Base-by-base conservation (phyloP, 1,140 invertebrate genomes). In the Drosophila nebulosa region DNA sequence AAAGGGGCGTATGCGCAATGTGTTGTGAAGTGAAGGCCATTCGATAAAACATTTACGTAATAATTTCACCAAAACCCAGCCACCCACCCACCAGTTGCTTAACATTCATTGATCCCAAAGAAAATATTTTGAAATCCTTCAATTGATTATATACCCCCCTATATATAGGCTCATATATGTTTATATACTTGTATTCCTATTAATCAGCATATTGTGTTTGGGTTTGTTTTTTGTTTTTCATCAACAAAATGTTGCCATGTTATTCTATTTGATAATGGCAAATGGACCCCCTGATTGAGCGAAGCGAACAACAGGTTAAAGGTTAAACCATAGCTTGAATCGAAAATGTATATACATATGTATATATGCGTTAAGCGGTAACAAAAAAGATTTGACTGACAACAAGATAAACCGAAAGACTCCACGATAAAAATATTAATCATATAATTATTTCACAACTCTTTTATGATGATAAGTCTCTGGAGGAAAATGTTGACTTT, bases 1-100 rank as follows among this genome's bases (percentile, higher is more conserved):
- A 60, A 60, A 30, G 58, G 70, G 74, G 74, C 74, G 74, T 77
- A 77, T 77, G 42, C 74, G 70, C 61, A 64, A 76, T 71, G 50
- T 50, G 68, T 42, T 67, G 22, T 60, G 14, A 50, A 58, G 22
- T 16, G 26, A 69, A 60, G 62, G 62, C 32, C 62, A 27, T n/a
- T 46, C 24, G 69, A 69, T 76, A 76, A 76, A 72, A 72, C 9
- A 51, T 32, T 53, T n/a, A 22, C 52, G 52, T 36, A 42, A 51
- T 56, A 53, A 53, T 61, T 9, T 21, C 39, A 46, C 39, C 39
- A 16, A 46, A 18, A 16, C 14, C 18, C 21, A n/a, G 0, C 18
- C 18, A 46, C 7, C 39, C 1, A 36, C 27, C 27, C 7, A 1
- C 7, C 7, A 21, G 18, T 21, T 7, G 16, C 7, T 7, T 6